Evolutionary conservation across 2,113 vertebrate species (phyloP).

Genomic region (Cyprinodon tularosa): DNA sequence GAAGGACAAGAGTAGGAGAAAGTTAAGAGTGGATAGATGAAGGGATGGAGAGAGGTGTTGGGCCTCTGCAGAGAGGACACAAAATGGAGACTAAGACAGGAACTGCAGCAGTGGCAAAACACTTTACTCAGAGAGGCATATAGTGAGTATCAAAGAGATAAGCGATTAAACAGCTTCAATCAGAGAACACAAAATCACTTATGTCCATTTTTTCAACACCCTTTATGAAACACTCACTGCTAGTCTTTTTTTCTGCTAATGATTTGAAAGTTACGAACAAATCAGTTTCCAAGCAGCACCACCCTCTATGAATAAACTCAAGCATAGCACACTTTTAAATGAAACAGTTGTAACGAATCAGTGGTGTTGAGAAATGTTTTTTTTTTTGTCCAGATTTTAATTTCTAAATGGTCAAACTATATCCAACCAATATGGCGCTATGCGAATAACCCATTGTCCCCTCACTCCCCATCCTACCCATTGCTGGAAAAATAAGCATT

Average conservation of each 20-base stretch:
- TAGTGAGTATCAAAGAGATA: conserved; percentile 43
- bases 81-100: conserved; percentile 78
- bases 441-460: too few species aligned
- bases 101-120: conserved; percentile 70
- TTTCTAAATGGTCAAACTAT: too few species aligned
- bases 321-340: too few species aligned
- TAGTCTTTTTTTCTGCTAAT: background rate
- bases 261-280: conserved; percentile 3
- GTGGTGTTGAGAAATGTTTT: too few species aligned
- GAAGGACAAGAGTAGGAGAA: conserved; percentile 21
- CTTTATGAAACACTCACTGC: conserved; percentile 3
- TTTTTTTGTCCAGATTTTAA: too few species aligned
- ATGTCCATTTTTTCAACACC: conserved; percentile 39
- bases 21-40: conserved; percentile 47
- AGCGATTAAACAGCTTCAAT: conserved; percentile 62
- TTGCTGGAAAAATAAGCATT: too few species aligned
- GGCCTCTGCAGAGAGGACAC: conserved; percentile 67
- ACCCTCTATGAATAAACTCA: too few species aligned
- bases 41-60: conserved; percentile 25
- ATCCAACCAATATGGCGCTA: too few species aligned
- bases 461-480: too few species aligned
- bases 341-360: too few species aligned
- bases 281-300: background rate
- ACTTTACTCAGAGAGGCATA: conserved; percentile 54
- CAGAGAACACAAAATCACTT: conserved; percentile 53